Evolutionary conservation across 2,888 invertebrate genomes (phyloP), one percentile per base, ranked within the genome.

Genomic region (Theodoxus fluviatilis): DNA sequence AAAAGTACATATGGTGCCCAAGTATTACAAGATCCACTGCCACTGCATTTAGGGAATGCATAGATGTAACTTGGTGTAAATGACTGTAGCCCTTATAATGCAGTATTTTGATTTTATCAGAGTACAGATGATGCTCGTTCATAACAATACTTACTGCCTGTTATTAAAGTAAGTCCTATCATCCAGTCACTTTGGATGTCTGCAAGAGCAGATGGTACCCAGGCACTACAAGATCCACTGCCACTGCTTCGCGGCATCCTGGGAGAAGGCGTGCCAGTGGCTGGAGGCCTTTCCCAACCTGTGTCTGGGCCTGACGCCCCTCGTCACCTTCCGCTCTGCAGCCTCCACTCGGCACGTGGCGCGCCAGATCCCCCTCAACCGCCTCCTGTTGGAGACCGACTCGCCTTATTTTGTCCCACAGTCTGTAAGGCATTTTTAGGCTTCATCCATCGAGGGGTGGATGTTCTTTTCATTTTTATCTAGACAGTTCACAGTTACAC

Each of bases 401-500:
- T 85, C 89, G 0, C 89, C 89, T 1, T 89, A 88, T 75, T 89
- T 89, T 79, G 71, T 87, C 22, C 89, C 89, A 6, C n/a, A n/a
- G n/a, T n/a, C n/a, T n/a, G n/a, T n/a, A n/a, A n/a, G n/a, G n/a
- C n/a, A n/a, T n/a, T n/a, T n/a, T n/a, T n/a, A n/a, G n/a, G n/a
- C n/a, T n/a, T n/a, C n/a, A n/a, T n/a, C n/a, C n/a, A n/a, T n/a
- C n/a, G n/a, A n/a, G n/a, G n/a, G n/a, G n/a, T n/a, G n/a, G n/a
- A n/a, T n/a, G n/a, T n/a, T n/a, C n/a, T n/a, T n/a, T n/a, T n/a
- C n/a, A n/a, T n/a, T n/a, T n/a, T n/a, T n/a, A n/a, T n/a, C n/a
- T n/a, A n/a, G n/a, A n/a, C n/a, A n/a, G n/a, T n/a, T n/a, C n/a
- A n/a, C n/a, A n/a, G n/a, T n/a, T n/a, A n/a, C n/a, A n/a, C n/a